phyloP scores from a whole-genome alignment of 2,113 vertebrate species.

The Acrocephalus kingi region DNA sequence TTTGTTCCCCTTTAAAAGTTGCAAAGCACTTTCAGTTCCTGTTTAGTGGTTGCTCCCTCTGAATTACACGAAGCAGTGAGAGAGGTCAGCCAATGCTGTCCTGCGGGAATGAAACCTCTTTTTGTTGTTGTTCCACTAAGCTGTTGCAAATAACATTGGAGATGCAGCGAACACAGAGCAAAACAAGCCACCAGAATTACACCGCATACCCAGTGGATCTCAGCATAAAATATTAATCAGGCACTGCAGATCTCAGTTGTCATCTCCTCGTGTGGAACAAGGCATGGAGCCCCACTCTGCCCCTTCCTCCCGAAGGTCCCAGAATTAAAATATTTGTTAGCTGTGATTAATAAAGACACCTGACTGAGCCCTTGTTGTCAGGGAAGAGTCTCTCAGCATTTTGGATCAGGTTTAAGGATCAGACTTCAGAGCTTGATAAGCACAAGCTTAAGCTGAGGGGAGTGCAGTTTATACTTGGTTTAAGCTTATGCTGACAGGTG shows the following conservation, averaged over 20 bases:
- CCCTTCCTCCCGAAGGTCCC: neutral
- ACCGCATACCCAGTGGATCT: slow-evolving; percentile 68
- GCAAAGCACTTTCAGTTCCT: slow-evolving; percentile 4
- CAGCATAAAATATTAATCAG: slow-evolving; percentile 76
- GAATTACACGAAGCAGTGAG: slow-evolving; percentile 18
- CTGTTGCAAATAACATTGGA: slow-evolving; percentile 27
- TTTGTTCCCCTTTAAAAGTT: neutral
- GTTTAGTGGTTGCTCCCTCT: neutral
- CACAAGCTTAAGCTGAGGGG: neutral
- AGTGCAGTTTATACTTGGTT: neutral
- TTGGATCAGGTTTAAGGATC: neutral
- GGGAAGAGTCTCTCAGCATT: neutral
- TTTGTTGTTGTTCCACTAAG: slow-evolving; percentile 4
- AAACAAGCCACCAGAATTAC: slow-evolving; percentile 54
- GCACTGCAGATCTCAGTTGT: slow-evolving; percentile 69
- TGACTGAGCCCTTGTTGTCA: neutral
- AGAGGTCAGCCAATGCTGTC: slow-evolving; percentile 14
- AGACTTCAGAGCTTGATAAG: neutral
- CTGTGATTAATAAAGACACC: slow-evolving; percentile 34
- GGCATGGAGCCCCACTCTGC: neutral
- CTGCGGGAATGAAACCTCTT: neutral
- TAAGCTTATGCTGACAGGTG: neutral
- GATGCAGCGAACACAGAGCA: slow-evolving; percentile 4
- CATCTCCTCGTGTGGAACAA: slow-evolving; percentile 32
- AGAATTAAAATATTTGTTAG: slow-evolving; percentile 34